Evolutionary conservation across 2,797 vertebrate species (phyloP).

Genomic region (Crenuchus spilurus): DNA sequence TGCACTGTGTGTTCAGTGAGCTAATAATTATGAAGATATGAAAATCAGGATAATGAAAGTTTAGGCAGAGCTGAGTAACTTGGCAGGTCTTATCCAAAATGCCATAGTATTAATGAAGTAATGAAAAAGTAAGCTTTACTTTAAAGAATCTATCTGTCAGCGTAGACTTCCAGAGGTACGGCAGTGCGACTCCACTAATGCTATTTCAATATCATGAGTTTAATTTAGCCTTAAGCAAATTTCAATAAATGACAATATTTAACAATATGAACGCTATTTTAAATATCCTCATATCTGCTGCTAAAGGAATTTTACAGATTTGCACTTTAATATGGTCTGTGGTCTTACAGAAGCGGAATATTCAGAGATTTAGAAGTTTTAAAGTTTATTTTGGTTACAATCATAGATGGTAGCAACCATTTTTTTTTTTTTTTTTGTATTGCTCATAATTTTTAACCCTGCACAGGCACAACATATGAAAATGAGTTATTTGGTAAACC

Average conservation of each 20-base stretch:
- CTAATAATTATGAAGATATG: background rate
- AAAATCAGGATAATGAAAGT: conserved; percentile 6
- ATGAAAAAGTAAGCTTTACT: conserved; percentile 25
- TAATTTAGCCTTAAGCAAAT: conserved; percentile 48
- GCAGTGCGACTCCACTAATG: conserved; percentile 8
- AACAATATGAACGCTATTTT: conserved; percentile 29
- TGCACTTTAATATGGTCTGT: background rate
- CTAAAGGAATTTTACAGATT: background rate
- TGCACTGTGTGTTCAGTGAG: background rate
- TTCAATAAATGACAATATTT: conserved; percentile 33
- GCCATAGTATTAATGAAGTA: conserved; percentile 12
- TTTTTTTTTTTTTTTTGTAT: too few relatives aligned
- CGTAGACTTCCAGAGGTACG: conserved; percentile 13
- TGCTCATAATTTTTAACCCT: too few relatives aligned
- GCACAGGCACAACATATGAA: too few relatives aligned
- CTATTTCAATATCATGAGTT: conserved; percentile 34
- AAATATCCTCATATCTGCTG: background rate
- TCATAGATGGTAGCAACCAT: too few relatives aligned
- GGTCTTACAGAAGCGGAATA: background rate
- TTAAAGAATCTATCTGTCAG: conserved; percentile 25
- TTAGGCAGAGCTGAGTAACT: background rate
- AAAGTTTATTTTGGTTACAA: background rate
- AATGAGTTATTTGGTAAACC: too few relatives aligned
- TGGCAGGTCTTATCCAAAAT: conserved; percentile 11
- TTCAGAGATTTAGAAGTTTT: background rate